Base-by-base conservation (phyloP, 2,888 invertebrate species). In the Xylocampa areola region DNA sequence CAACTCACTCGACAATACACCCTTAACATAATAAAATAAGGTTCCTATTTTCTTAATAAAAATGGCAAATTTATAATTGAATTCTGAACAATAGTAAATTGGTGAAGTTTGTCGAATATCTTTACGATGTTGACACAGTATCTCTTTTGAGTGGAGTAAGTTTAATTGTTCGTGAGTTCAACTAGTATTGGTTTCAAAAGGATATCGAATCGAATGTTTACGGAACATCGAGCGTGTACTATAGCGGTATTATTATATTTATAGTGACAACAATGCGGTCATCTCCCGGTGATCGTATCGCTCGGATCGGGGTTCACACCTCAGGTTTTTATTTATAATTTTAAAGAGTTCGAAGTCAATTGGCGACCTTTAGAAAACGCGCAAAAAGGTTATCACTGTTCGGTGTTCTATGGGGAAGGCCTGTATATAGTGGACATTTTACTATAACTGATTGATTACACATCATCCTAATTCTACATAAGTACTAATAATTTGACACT, bases 21-120 rank as follows among this genome's bases (percentile, higher is more conserved):
- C 54, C 50, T n/a, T 78, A 74, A 27, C 6, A 14, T 13, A 13
- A 17, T 2, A 14, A 2, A 35, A 51, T 54, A 70, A 60, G 52
- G 65, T 43, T 17, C 17, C 10, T 14, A 16, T 62, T 67, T 4
- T 35, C 13, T 35, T 50, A 21, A 37, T 32, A 8, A 5, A 17
- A 40, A 30, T 30, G 3, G 27, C 44, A 33, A 32, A 52, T 57
- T 66, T 51, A 47, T 73, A 57, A 68, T 68, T 62, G 58, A 73
- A 66, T 73, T 58, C 45, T 37, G 51, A 53, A 64, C 76, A 73
- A 65, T 57, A 67, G 70, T 61, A 61, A 70, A 63, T 73, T 65
- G 62, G 62, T 57, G 47, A 54, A 67, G 62, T 75, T 67, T 49
- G 55, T 47, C 16, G 48, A 67, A 62, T 64, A 55, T 63, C 48